These are phyloP conservation scores for human DNA, from an alignment of 2,113 vertebrate species.

Conservation along the genomic window DNA sequence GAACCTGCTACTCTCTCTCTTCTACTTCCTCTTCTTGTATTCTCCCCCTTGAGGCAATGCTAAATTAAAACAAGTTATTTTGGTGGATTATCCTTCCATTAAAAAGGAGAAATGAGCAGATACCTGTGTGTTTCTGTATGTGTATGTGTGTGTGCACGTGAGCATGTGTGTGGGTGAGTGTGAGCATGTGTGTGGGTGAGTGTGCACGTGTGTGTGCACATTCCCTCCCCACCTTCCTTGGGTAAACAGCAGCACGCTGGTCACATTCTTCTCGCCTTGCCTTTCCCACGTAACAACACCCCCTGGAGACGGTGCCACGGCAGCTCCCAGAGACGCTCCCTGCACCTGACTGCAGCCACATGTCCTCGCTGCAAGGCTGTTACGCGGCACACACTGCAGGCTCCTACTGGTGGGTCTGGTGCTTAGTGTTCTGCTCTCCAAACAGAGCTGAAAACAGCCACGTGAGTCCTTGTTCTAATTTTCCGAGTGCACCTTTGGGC, in stretches of 20 bases:
- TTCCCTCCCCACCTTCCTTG: neutral
- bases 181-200: accelerated
- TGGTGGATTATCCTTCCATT: neutral
- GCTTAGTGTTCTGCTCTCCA: neutral
- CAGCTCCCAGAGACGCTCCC: accelerated
- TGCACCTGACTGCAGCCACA: too few relatives aligned
- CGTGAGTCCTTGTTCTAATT: accelerated
- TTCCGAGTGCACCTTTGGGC: neutral
- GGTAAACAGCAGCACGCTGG: neutral
- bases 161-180: neutral
- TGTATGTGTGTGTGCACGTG: too few relatives aligned
- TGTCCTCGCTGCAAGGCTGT: neutral
- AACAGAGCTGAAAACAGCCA: neutral
- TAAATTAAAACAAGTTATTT: neutral
- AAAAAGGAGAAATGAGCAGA: neutral
- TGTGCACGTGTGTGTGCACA: too few relatives aligned
- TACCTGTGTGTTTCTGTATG: accelerated
- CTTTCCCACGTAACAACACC: neutral
- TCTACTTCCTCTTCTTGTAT: neutral
- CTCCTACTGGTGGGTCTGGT: neutral
- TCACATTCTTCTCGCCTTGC: neutral
- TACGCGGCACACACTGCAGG: accelerated
- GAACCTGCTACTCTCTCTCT: too few relatives aligned
- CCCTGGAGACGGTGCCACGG: neutral
- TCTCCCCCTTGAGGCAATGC: accelerated